phyloP scores from a whole-genome alignment of 2,888 invertebrate genomes.

The Callinectes sapidus region DNA sequence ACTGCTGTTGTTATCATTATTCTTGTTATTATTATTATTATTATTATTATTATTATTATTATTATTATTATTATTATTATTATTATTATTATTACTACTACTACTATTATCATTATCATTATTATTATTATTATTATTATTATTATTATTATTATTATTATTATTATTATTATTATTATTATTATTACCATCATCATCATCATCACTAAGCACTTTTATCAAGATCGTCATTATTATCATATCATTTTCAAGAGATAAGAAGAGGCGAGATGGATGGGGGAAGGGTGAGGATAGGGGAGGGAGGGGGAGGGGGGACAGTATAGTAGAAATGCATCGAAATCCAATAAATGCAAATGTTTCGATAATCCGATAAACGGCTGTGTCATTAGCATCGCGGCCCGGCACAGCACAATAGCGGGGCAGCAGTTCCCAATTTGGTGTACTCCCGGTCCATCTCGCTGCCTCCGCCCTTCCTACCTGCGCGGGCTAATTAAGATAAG shows the following conservation, averaged over 20 bases:
- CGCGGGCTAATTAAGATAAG: constrained; percentile 12
- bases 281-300: neutral
- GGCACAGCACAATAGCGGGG: neutral
- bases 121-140: too few relatives aligned
- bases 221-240: neutral
- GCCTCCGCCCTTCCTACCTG: neutral
- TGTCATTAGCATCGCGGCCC: constrained; percentile 13
- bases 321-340: neutral
- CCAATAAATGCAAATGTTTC: constrained; percentile 1
- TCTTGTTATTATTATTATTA: too few relatives aligned
- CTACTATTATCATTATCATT: too few relatives aligned
- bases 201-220: too few relatives aligned
- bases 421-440: neutral
- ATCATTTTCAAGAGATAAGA: neutral
- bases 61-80: too few relatives aligned
- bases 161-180: too few relatives aligned
- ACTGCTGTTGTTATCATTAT: too few relatives aligned
- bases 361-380: constrained; percentile 28
- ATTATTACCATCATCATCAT: too few relatives aligned
- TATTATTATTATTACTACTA: too few relatives aligned
- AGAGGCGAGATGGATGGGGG: too few relatives aligned
- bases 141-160: too few relatives aligned
- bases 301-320: neutral
- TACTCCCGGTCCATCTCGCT: neutral
- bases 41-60: too few relatives aligned